These are phyloP conservation scores for Rhinoptilus africanus DNA, from an alignment of 2,113 vertebrate genomes.

Conservation along the genomic window DNA sequence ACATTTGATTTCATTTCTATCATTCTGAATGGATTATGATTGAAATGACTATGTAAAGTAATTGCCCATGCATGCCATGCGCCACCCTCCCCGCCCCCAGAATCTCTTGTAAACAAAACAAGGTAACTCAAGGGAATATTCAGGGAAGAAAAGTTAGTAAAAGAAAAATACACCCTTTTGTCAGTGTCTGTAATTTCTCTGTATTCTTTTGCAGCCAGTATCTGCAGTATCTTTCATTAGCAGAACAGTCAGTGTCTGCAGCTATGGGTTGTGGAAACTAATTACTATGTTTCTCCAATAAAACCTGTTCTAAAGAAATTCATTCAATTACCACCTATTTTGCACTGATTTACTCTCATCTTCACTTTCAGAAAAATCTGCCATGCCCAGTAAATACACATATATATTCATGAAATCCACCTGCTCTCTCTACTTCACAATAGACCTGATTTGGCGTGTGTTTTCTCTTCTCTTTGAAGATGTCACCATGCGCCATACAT, in stretches of 20 bases:
- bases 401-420: conserved; percentile 58
- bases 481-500: not conserved
- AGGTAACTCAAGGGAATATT: conserved; percentile 43
- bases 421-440: conserved; percentile 56
- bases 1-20: conserved; percentile 64
- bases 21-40: conserved; percentile 67
- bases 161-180: conserved; percentile 35
- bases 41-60: conserved; percentile 65
- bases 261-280: not conserved
- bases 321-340: conserved; percentile 35
- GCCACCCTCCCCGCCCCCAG: conserved; percentile 44
- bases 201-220: conserved; percentile 23
- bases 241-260: not conserved
- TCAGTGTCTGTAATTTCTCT: conserved; percentile 20
- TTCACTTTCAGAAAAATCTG: not conserved
- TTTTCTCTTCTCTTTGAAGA: not conserved
- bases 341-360: not conserved
- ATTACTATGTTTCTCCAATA: conserved; percentile 49
- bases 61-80: conserved; percentile 34
- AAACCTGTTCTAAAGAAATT: conserved; percentile 44
- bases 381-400: not conserved
- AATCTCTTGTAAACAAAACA: conserved; percentile 51
- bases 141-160: conserved; percentile 41
- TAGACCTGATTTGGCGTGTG: conserved; percentile 34
- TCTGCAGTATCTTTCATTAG: conserved; percentile 33